A percentile compares a stretch with the other conserved stretches of the same genome.
phyloP scores from a whole-genome alignment of 2,888 invertebrate species.

The Craniophora ligustri region DNA sequence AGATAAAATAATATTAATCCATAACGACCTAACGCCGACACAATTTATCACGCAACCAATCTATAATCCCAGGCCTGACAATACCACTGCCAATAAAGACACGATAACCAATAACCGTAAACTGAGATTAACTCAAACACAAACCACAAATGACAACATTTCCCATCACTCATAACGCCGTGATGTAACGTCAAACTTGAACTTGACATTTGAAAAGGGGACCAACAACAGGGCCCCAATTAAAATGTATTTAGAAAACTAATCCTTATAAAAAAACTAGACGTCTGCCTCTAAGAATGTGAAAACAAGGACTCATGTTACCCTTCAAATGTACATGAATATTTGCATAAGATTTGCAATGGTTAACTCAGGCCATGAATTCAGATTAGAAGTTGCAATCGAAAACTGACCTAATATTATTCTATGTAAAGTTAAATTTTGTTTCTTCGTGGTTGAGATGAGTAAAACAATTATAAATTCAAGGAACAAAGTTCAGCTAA shows the following conservation, averaged over 20 bases:
- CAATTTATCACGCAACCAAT: not conserved
- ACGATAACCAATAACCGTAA: conserved; percentile 40
- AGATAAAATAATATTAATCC: not conserved
- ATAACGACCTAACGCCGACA: not conserved
- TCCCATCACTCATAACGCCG: conserved; percentile 66
- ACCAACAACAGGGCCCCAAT: conserved; percentile 71
- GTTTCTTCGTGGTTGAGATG: not conserved
- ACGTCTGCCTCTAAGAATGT: conserved; percentile 26
- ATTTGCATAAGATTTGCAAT: conserved; percentile 51
- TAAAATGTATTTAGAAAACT: conserved; percentile 78
- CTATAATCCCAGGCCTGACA: conserved; percentile 10
- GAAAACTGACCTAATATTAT: conserved; percentile 6
- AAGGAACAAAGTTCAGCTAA: conserved; percentile 63
- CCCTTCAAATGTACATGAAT: conserved; percentile 40
- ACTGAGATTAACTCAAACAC: conserved; percentile 53
- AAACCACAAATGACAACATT: conserved; percentile 60
- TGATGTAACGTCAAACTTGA: conserved; percentile 58
- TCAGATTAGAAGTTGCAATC: not conserved
- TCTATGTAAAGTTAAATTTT: conserved; percentile 5
- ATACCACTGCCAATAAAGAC: conserved; percentile 14
- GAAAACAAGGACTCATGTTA: conserved; percentile 40
- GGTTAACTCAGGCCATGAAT: not conserved
- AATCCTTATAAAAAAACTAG: conserved; percentile 66
- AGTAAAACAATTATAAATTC: conserved; percentile 61
- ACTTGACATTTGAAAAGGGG: conserved; percentile 55